Conservation (phyloP, 2,113 vertebrate species). For the Burhinus bistriatus region DNA sequence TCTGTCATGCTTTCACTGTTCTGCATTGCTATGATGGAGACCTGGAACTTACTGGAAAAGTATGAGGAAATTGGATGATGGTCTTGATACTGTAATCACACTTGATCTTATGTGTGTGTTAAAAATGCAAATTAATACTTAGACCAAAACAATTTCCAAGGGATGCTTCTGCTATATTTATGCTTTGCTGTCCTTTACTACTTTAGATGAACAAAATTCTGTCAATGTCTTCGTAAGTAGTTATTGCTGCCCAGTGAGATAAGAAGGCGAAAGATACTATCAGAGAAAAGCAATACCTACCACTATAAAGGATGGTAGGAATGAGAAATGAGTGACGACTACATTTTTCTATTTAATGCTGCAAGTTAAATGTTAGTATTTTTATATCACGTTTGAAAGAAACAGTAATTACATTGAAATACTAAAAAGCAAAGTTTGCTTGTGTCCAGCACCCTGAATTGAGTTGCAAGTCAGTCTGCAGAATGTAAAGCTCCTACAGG, state of each 20-base stretch:
- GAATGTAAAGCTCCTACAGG: background rate
- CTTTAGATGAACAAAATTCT: background rate
- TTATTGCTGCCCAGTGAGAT: background rate
- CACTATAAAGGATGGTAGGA: background rate
- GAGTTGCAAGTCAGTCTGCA: background rate
- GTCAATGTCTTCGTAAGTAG: background rate
- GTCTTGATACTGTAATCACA: background rate
- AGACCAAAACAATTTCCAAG: background rate
- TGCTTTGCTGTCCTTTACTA: background rate
- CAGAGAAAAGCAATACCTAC: background rate
- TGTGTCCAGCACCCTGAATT: background rate
- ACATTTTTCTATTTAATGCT: background rate
- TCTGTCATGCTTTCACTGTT: background rate
- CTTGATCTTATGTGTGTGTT: background rate
- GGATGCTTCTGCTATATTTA: background rate
- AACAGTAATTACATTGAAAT: background rate
- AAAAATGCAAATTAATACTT: background rate
- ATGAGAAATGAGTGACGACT: background rate
- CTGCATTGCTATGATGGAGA: background rate
- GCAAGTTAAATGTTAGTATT: background rate
- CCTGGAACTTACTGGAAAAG: background rate
- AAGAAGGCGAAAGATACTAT: background rate
- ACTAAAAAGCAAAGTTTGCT: background rate
- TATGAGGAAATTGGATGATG: background rate
- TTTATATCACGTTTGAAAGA: background rate